phyloP scores from a whole-genome alignment of 53 echinoderm and acorn worm genomes.

The Holothuria leucospilota region DNA sequence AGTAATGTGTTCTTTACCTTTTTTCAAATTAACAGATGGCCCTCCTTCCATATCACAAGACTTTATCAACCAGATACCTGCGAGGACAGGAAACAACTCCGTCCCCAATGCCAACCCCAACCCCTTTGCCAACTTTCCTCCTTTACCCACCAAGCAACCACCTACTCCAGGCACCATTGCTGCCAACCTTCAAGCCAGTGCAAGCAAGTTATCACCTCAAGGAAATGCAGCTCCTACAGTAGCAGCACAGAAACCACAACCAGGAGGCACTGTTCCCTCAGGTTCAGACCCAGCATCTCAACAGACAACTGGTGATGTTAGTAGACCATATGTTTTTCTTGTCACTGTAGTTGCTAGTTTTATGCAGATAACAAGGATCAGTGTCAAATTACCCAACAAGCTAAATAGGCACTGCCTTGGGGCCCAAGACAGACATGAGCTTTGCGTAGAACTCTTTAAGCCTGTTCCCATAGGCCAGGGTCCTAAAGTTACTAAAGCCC shows the following conservation, averaged over 20 bases:
- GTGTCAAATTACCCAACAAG: too few species aligned
- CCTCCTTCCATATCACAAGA: constrained; percentile 52
- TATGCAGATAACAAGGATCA: too few species aligned
- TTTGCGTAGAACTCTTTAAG: too few species aligned
- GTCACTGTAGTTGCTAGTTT: too few species aligned
- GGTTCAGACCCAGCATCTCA: background rate
- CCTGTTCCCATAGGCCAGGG: too few species aligned
- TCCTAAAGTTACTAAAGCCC: too few species aligned
- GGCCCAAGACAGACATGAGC: too few species aligned
- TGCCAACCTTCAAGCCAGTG: constrained; percentile 59
- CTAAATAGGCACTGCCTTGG: too few species aligned
- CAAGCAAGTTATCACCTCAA: constrained; percentile 57
- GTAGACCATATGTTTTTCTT: too few species aligned
- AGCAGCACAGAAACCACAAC: constrained; percentile 52
- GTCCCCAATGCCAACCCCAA: constrained; percentile 72
- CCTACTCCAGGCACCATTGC: constrained; percentile 51
- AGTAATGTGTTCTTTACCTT: too few species aligned
- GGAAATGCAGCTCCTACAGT: constrained; percentile 37
- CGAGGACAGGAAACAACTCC: constrained; percentile 3
- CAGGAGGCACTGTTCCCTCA: constrained; percentile 31
- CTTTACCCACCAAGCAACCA: constrained; percentile 72
- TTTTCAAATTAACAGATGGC: constrained; percentile 57
- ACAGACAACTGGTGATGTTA: too few species aligned
- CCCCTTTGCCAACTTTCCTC: constrained; percentile 91
- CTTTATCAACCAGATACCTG: constrained; percentile 32